phyloP scores from a whole-genome alignment of 92 coral and sea anemone species.

The Actinernus sp. region DNA sequence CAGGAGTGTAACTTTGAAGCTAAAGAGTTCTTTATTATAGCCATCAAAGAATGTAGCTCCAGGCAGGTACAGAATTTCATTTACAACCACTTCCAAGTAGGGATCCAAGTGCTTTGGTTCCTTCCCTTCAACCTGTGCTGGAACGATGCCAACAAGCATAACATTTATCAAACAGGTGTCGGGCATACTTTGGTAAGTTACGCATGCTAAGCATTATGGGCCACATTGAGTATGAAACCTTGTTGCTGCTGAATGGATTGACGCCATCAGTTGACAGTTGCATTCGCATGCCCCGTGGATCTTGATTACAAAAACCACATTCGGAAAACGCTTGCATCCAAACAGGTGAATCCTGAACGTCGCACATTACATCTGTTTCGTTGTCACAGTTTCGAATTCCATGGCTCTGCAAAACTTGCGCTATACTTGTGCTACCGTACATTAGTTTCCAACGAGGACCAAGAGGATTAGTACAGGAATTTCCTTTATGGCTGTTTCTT shows the following conservation, averaged over 20 bases:
- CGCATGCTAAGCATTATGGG: slow-evolving; percentile 34
- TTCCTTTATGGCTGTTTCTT: slow-evolving; percentile 7
- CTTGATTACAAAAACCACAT: slow-evolving; percentile 32
- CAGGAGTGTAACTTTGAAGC: slow-evolving; percentile 36
- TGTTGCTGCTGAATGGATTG: slow-evolving; percentile 56
- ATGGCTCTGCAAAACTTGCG: slow-evolving; percentile 6
- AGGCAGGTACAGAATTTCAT: slow-evolving; percentile 17
- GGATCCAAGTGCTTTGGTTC: slow-evolving; percentile 51
- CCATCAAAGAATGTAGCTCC: slow-evolving; percentile 26
- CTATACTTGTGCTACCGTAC: slow-evolving; percentile 27
- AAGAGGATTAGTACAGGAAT: slow-evolving; percentile 41
- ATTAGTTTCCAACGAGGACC: slow-evolving; percentile 43
- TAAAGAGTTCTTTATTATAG: slow-evolving; percentile 29
- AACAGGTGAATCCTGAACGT: slow-evolving; percentile 28
- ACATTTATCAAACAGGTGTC: slow-evolving; percentile 24
- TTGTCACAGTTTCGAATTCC: slow-evolving; percentile 5
- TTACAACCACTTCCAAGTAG: slow-evolving; percentile 33
- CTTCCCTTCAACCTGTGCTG: slow-evolving; percentile 23
- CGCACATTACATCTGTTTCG: not conserved
- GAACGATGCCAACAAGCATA: slow-evolving; percentile 44
- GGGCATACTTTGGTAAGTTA: slow-evolving; percentile 20
- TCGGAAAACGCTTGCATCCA: slow-evolving; percentile 40
- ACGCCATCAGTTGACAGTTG: slow-evolving; percentile 46
- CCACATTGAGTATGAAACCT: slow-evolving; percentile 51
- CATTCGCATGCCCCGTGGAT: slow-evolving; percentile 38